Percentiles rank a stretch among this genome's conserved stretches.
Conservation (phyloP, 2,113 vertebrate species). For the Mus pahari region DNA sequence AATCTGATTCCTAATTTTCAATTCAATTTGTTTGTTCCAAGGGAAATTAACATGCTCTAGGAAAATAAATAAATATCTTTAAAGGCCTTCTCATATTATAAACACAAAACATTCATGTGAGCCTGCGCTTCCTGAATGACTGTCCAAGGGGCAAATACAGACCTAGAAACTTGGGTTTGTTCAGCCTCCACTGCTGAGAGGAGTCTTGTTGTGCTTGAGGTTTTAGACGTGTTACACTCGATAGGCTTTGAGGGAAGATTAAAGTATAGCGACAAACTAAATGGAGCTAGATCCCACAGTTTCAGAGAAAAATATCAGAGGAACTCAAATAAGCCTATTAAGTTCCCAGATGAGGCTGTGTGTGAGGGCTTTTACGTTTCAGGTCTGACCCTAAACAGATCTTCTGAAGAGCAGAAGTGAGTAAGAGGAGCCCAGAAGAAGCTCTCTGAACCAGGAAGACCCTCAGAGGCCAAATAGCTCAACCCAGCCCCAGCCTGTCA, state of each 20-base stretch:
- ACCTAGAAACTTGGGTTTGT: background rate
- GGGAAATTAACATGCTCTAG: slow-evolving; percentile 57
- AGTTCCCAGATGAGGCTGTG: background rate
- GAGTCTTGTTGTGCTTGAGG: background rate
- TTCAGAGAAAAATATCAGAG: background rate
- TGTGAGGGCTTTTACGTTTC: background rate
- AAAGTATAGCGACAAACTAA: background rate
- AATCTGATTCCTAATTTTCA: slow-evolving; percentile 63
- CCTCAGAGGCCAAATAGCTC: fast-evolving
- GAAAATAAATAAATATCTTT: slow-evolving; percentile 57
- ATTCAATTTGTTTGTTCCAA: slow-evolving; percentile 53
- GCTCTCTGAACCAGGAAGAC: background rate
- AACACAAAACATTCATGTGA: fast-evolving
- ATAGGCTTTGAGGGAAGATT: background rate
- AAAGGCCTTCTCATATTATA: slow-evolving; percentile 12
- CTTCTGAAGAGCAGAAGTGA: background rate
- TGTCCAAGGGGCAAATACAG: background rate
- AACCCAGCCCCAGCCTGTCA: background rate
- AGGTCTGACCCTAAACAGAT: background rate
- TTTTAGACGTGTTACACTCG: background rate
- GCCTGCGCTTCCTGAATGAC: background rate
- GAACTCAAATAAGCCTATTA: background rate
- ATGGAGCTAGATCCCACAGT: background rate
- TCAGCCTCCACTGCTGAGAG: background rate
- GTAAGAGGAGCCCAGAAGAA: background rate